Percentiles rank a stretch among this genome's conserved stretches.
phyloP scores from a whole-genome alignment of 2,797 vertebrate genomes.

The Pseudochirops cupreus region DNA sequence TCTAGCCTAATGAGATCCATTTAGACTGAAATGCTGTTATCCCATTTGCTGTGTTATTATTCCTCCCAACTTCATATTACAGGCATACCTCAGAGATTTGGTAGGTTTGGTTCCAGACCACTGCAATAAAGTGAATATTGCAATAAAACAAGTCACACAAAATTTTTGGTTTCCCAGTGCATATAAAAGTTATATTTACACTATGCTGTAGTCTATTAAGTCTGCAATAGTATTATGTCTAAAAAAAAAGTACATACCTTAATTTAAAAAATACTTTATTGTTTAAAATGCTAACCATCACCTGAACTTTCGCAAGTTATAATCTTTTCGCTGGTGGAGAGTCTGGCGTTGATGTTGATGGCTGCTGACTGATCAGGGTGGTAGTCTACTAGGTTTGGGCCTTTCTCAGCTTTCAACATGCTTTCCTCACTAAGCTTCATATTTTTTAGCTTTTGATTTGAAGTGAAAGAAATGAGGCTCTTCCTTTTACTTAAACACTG shows the following conservation, averaged over 20 bases:
- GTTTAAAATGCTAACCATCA: neutral
- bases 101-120: neutral
- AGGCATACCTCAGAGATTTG: neutral
- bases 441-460: neutral
- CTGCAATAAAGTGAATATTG: neutral
- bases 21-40: neutral
- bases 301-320: neutral
- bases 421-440: neutral
- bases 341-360: neutral
- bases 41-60: neutral
- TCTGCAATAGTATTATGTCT: neutral
- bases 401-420: neutral
- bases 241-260: neutral
- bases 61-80: neutral
- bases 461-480: neutral
- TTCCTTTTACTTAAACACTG: neutral
- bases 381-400: neutral
- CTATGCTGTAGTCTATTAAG: neutral
- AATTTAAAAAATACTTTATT: neutral
- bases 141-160: neutral
- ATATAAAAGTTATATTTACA: neutral
- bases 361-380: neutral
- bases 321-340: neutral
- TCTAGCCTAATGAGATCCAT: neutral
- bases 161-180: neutral